Base-by-base conservation (phyloP, 2,113 vertebrate genomes). In the Bambusicola thoracicus region DNA sequence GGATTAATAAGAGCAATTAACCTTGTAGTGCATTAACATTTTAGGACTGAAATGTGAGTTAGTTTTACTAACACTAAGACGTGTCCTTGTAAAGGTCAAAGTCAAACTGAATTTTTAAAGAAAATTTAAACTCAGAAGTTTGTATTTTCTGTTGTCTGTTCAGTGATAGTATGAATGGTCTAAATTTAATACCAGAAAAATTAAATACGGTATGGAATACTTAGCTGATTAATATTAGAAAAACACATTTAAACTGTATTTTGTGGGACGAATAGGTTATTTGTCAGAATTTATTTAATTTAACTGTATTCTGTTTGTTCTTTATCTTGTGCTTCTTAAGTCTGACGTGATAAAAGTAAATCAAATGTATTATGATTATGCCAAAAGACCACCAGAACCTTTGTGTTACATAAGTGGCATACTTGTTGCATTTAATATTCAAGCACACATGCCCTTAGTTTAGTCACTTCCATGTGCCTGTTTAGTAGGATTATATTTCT, bases 1-100 rank as follows among this genome's bases (percentile, higher is more conserved):
- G 88, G 88, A 93, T 96, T 96, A 96, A 95, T 96, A 96, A 88
- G 73, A 92, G 51, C 90, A 92, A 95, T 95, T 96, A 96, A 96
- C 92, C 90, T 95, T 93, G 85, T 56, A 83, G 61, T 84, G 61
- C 92, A 95, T 95, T 96, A 94, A 92, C 93, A 96, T 95, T 96
- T 96, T 95, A 90, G 76, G 90, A 90, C 46, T 48, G 59, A 93
- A 88, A 92, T 95, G 40, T 96, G 51, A 85, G 67, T 59, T 77
- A 91, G 85, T 88, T 95, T 94, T 96, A 95, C 83, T n/a, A n/a
- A n/a, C n/a, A n/a, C n/a, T n/a, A 81, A 75, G 56, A 83, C 91
- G 34, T 86, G 85, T 92, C 93, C 48, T 86, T 90, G 46, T 86
- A 92, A 93, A 96, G 46, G 86, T 88, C 66, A 79, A 93, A 93